Evolutionary conservation across 30 jellyfish, hydroid and myxozoan species (phyloP), one percentile per base, ranked within the genome.

Genomic region (Nemopilema nomurai): DNA sequence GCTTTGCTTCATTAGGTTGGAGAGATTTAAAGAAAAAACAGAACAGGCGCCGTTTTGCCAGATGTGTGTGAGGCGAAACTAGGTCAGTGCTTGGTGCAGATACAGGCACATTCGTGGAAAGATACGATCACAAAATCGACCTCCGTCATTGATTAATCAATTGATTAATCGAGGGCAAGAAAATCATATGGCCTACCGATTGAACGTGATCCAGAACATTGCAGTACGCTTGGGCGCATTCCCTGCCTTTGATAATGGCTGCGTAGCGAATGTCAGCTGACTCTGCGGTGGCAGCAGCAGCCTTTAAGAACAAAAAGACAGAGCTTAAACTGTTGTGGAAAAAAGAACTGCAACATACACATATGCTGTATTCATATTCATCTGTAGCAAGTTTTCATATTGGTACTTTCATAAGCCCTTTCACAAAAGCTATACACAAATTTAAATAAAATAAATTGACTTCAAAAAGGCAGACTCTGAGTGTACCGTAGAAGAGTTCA

Each of bases 221-320:
- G 89, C 97, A 89, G 33, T 93, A 93, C 49, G 98, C 97, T 57
- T 87, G 96, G 4, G 98, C 98, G 30, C 97, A 82, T 31, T 93
- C 97, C 26, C 97, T 81, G 31, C 98, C 98, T 93, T 93, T 93
- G 71, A 93, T 92, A 81, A 93, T 80, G 0, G 98, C 92, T 57
- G 98, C 98, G 69, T 80, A 90, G 79, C 96, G 96, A 22, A 93
- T 84, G 8, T 87, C 77, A 26, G 89, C 98, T 0, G 96, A 80
- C 57, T 93, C 98, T 69, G 98, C 97, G 85, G 90, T 93, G 85
- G 91, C 89, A 0, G 98, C 98, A 69, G 98, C 98, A 73, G 96
- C 98, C 98, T 93, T 67, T 0, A 49, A 67, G n/a, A 28, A 1
- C 0, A 18, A 4, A 30, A 16, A 23, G 16, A 25, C 0, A 8